Conservation (phyloP, 2,113 vertebrate genomes). For the Octodon degus region DNA sequence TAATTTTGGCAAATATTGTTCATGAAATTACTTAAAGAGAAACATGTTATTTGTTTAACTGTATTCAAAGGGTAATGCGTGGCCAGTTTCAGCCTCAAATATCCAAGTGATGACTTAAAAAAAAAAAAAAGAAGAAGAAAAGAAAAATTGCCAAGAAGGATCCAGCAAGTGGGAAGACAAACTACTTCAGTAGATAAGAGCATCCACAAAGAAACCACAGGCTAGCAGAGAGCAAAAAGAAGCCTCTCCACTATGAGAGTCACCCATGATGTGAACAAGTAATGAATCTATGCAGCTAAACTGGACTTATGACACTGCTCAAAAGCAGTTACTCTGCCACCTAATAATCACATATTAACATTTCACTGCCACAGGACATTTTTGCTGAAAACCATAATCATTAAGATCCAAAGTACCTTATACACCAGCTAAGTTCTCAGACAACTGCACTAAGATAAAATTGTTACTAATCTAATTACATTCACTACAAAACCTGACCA, state of each 20-base stretch:
- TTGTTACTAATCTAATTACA: slow-evolving; percentile 45
- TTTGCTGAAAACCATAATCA: slow-evolving; percentile 36
- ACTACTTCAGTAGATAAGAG: background rate
- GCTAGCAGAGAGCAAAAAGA: slow-evolving; percentile 4
- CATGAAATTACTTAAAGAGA: slow-evolving; percentile 33
- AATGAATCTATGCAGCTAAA: background rate
- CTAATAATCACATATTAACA: slow-evolving; percentile 35
- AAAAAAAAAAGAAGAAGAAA: no score
- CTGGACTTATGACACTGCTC: background rate
- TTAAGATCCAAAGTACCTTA: slow-evolving; percentile 13
- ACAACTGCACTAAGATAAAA: slow-evolving; percentile 30
- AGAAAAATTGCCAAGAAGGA: background rate
- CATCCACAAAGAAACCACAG: background rate
- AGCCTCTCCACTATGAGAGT: background rate
- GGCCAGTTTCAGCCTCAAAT: slow-evolving; percentile 24
- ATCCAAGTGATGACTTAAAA: background rate
- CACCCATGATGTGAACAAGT: background rate
- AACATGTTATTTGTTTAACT: background rate
- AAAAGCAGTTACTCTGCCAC: background rate
- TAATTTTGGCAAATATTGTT: background rate
- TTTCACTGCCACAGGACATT: slow-evolving; percentile 47
- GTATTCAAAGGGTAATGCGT: background rate
- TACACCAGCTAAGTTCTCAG: slow-evolving; percentile 31
- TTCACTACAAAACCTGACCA: slow-evolving; percentile 14
- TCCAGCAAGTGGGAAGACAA: background rate